Percentiles rank a stretch among this genome's conserved stretches.
Conservation (phyloP, 2,888 invertebrate genomes). For the Daptonema setosum region DNA sequence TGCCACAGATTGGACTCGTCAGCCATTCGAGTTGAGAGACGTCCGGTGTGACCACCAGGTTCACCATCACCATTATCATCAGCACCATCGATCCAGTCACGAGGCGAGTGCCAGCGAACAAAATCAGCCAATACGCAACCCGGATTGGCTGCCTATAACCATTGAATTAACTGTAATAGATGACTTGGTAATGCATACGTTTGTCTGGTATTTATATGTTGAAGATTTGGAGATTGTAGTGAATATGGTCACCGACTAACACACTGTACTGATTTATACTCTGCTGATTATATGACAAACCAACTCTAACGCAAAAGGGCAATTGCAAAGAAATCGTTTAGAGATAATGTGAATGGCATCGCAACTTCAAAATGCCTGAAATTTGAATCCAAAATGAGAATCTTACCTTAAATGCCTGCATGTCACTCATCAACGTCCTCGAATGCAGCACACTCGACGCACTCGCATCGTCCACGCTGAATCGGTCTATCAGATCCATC, state of each 20-base stretch:
- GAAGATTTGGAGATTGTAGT: too few relatives aligned
- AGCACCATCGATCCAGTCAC: constrained; percentile 57
- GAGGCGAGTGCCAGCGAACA: constrained; percentile 89
- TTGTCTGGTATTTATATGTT: too few relatives aligned
- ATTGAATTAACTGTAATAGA: too few relatives aligned
- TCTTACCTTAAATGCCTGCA: constrained; percentile 78
- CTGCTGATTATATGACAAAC: neutral
- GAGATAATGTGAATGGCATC: too few relatives aligned
- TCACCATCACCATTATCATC: neutral
- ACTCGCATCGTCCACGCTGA: constrained; percentile 62
- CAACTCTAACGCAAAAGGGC: neutral
- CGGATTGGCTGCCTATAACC: constrained; percentile 62
- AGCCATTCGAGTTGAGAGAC: constrained; percentile 39
- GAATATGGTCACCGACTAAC: neutral
- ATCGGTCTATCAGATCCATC: constrained; percentile 61
- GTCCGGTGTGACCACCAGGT: constrained; percentile 1
- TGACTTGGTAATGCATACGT: neutral
- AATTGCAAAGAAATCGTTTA: too few relatives aligned
- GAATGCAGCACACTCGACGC: constrained; percentile 65
- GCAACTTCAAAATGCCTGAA: too few relatives aligned
- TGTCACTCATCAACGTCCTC: constrained; percentile 84
- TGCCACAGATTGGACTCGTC: constrained; percentile 77
- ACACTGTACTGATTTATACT: neutral
- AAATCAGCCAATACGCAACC: constrained; percentile 73
- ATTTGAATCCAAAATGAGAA: neutral